Evolutionary conservation across 2,888 invertebrate genomes (phyloP), one percentile per base, ranked within the genome.

Genomic region (Dasysyrphus tricinctus): DNA sequence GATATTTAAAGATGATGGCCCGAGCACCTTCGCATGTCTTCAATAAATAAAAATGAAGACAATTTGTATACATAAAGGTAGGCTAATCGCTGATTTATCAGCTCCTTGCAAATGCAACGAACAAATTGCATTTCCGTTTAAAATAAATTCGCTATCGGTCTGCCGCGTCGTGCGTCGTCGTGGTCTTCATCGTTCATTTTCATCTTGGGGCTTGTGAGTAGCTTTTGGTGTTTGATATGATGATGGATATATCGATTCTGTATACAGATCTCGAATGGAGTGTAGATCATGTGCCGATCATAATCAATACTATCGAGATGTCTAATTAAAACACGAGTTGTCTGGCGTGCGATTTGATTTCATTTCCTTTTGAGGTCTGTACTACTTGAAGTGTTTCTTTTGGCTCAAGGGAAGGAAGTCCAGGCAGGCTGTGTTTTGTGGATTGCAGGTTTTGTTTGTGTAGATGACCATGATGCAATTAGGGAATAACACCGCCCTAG

Each of bases 271-370:
- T 29, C 39, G 69, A 69, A 81, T 81, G 69, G 77, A 78, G 85
- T 86, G 86, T 72, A 82, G 86, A 86, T 86, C 82, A 86, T 86
- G 86, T 86, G 86, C 82, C 82, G 86, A 86, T 82, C 70, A 82
- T 86, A 78, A 86, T 82, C 86, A 86, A 79, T 82, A 67, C 86
- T 51, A 72, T 82, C 70, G 82, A 75, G 82, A 79, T 79, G 75
- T 79, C 82, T 86, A 86, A 86, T 86, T 86, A 86, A 77, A 86
- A 86, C 75, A 75, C 57, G 70, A 82, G 59, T 72, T 75, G 54
- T 67, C 72, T 63, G 82, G 75, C 72, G 78, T 82, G 70, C 51
- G 75, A 79, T 86, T 82, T 82, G 78, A 82, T 78, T 78, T 51
- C 57, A 1, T 37, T 16, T 67, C 14, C 47, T 57, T n/a, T 29